Evolutionary conservation across 1,140 invertebrate genomes (phyloP).

Genomic region (Helicorthomorpha holstii): DNA sequence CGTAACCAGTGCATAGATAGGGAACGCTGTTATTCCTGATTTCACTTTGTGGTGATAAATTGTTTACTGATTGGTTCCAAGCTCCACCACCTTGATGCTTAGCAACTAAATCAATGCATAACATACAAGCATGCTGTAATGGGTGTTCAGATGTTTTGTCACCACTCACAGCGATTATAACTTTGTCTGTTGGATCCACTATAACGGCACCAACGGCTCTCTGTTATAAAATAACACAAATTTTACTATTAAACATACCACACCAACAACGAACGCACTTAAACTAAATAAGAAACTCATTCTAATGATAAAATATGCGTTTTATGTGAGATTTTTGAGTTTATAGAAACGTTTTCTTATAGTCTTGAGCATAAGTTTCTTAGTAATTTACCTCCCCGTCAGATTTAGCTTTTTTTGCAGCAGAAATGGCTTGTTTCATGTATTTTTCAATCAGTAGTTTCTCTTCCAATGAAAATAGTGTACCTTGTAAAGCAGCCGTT

Average conservation of each 20-base stretch:
- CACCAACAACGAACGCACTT: neutral
- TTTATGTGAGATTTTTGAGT: neutral
- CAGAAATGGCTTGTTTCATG: conserved; percentile 1
- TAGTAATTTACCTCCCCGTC: neutral
- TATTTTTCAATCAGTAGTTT: neutral
- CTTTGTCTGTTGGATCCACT: conserved; percentile 18
- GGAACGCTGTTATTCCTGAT: conserved; percentile 12
- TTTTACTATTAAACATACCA: neutral
- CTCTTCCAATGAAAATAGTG: neutral
- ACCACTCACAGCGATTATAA: conserved; percentile 37
- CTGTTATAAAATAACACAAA: conserved; percentile 3
- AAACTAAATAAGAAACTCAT: neutral
- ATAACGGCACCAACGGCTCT: conserved; percentile 11
- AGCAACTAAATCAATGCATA: conserved; percentile 69
- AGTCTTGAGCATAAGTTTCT: neutral
- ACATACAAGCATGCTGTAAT: conserved; percentile 66
- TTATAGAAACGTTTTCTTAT: neutral
- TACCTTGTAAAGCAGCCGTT: neutral
- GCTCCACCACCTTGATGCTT: conserved; percentile 59
- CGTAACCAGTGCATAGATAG: conserved; percentile 79
- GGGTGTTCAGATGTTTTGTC: conserved; percentile 44
- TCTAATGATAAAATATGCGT: neutral
- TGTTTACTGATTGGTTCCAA: conserved; percentile 29
- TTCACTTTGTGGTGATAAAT: neutral
- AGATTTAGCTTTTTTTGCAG: neutral